These are phyloP conservation scores for Agrotis segetum DNA, from an alignment of 2,888 invertebrate genomes.

Conservation along the genomic window DNA sequence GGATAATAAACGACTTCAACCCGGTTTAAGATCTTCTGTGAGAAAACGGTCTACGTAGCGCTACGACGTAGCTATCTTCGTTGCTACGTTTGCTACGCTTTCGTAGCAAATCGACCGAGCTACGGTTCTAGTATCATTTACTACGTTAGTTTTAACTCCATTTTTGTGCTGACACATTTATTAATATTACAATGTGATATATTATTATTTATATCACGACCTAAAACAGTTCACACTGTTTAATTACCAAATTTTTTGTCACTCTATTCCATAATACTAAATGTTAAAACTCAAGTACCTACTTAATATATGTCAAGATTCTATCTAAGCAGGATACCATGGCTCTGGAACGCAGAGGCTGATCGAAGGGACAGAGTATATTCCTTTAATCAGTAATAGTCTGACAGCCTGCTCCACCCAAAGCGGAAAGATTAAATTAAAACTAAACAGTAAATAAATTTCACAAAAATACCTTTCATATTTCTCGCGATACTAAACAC, in stretches of 20 bases:
- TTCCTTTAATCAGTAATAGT: too few species aligned
- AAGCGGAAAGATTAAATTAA: too few species aligned
- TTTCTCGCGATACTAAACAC: slow-evolving; percentile 51
- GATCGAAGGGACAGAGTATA: too few species aligned
- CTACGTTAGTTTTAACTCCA: not conserved
- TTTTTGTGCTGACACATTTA: not conserved
- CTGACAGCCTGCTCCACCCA: too few species aligned
- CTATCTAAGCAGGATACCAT: too few species aligned
- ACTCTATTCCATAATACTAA: slow-evolving; percentile 10
- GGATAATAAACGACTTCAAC: slow-evolving; percentile 24
- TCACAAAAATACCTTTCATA: slow-evolving; percentile 25
- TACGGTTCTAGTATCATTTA: slow-evolving; percentile 5
- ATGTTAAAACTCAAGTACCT: slow-evolving; percentile 13
- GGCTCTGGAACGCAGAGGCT: too few species aligned
- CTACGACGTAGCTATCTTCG: slow-evolving; percentile 33
- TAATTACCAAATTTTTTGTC: not conserved
- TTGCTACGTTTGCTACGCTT: slow-evolving; percentile 38
- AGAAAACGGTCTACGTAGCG: slow-evolving; percentile 12
- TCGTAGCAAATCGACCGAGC: slow-evolving; percentile 20
- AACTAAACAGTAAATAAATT: slow-evolving; percentile 21
- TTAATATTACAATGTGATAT: not conserved
- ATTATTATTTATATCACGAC: not conserved
- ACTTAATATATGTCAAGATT: too few species aligned
- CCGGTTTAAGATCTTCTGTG: slow-evolving; percentile 7
- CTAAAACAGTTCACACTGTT: not conserved